These are phyloP conservation scores for Argyrosomus regius DNA, from an alignment of 2,797 vertebrate species.

Conservation along the genomic window DNA sequence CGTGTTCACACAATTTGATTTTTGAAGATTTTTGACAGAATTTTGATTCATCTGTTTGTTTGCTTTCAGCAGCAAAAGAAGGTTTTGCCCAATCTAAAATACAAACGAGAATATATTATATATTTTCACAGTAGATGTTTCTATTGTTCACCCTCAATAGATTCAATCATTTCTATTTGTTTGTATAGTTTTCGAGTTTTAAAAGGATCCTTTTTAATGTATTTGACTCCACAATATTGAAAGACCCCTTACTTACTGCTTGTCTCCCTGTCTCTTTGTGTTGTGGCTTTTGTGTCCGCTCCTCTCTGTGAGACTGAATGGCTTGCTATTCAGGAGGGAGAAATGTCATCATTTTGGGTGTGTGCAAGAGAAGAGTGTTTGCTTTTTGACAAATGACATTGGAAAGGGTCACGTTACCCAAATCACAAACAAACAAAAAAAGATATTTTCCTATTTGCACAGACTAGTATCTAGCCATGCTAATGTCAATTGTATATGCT, in stretches of 20 bases:
- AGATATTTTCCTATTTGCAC: not conserved
- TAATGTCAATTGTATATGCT: not conserved
- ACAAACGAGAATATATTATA: too few species aligned
- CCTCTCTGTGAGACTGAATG: constrained; percentile 54
- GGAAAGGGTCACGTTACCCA: constrained; percentile 22
- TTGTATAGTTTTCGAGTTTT: constrained; percentile 6
- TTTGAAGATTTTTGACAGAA: constrained; percentile 36
- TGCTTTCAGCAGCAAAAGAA: constrained; percentile 11
- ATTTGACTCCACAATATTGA: constrained; percentile 42
- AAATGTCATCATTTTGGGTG: constrained; percentile 66
- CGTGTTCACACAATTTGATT: constrained; percentile 26
- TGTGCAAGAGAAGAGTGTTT: constrained; percentile 11
- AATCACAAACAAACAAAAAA: not conserved
- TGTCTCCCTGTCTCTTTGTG: constrained; percentile 47
- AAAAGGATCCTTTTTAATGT: constrained; percentile 16
- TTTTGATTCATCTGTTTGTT: constrained; percentile 33
- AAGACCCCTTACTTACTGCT: constrained; percentile 4
- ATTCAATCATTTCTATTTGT: not conserved
- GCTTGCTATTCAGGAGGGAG: constrained; percentile 62
- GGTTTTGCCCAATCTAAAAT: not conserved
- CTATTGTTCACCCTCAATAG: constrained; percentile 9
- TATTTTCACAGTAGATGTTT: not conserved
- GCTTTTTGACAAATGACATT: constrained; percentile 1
- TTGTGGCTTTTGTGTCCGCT: constrained; percentile 55
- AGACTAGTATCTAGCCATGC: not conserved